phyloP scores from a whole-genome alignment of 2,113 vertebrate genomes.

The Eulacestoma nigropectus region DNA sequence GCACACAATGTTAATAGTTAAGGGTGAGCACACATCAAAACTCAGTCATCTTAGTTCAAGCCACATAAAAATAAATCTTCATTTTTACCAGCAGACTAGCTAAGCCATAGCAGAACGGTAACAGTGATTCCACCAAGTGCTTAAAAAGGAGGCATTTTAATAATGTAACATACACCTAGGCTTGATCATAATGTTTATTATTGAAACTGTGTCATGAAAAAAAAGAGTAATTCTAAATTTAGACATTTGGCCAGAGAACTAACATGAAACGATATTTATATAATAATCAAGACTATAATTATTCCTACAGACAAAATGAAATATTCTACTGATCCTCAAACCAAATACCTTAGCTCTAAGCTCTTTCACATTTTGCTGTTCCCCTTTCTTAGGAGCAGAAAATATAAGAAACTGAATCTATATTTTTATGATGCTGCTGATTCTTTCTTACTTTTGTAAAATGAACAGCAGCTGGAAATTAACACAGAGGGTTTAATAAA shows the following conservation, averaged over 20 bases:
- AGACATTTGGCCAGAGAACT: neutral
- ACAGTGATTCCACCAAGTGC: neutral
- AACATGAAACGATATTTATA: constrained; percentile 18
- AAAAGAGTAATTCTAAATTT: constrained; percentile 24
- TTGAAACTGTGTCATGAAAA: constrained; percentile 13
- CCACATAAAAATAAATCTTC: constrained; percentile 17
- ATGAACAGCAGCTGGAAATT: neutral
- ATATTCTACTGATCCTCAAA: neutral
- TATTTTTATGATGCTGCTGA: neutral
- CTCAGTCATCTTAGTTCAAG: constrained; percentile 13
- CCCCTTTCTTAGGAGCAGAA: neutral
- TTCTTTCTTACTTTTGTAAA: neutral
- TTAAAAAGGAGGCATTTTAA: constrained; percentile 34
- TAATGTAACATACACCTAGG: constrained; percentile 19
- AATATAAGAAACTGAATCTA: neutral
- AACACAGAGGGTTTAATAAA: neutral
- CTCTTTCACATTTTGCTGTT: neutral
- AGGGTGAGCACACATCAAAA: constrained; percentile 48
- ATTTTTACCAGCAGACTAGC: neutral
- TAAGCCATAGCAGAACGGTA: neutral
- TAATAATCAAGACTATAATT: constrained; percentile 12
- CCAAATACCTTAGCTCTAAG: neutral
- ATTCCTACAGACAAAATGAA: constrained; percentile 13
- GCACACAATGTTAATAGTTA: constrained; percentile 31
- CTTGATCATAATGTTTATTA: constrained; percentile 35